phyloP scores from a whole-genome alignment of 2,797 vertebrate genomes.

The Alca torda region DNA sequence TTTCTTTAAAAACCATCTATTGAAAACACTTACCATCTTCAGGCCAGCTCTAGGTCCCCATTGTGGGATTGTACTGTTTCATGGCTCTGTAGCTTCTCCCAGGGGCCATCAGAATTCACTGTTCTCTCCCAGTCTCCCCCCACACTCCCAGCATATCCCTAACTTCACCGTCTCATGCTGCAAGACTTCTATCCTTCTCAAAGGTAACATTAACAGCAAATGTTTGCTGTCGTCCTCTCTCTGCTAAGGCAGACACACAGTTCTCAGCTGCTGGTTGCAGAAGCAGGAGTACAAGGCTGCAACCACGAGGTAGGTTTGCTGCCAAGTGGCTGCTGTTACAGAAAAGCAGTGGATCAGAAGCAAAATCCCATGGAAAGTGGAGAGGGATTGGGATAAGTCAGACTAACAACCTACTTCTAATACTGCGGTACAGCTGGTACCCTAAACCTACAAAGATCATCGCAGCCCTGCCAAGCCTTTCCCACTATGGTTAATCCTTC shows the following conservation, averaged over 20 bases:
- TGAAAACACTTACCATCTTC: conserved; percentile 33
- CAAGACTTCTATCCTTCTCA: neutral
- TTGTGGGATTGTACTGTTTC: neutral
- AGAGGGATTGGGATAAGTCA: neutral
- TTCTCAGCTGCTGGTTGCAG: neutral
- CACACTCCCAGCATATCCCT: neutral
- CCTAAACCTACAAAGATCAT: neutral
- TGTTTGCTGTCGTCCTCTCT: neutral
- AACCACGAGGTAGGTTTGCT: neutral
- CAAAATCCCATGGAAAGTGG: conserved; percentile 7
- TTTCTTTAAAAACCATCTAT: neutral
- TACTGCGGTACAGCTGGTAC: neutral
- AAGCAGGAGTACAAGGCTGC: neutral
- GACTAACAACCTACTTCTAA: neutral
- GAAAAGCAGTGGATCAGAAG: conserved; percentile 22
- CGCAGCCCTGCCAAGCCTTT: neutral
- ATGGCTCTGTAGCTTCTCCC: neutral
- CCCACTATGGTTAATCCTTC: neutral
- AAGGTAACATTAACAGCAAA: neutral
- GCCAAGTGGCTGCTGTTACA: neutral
- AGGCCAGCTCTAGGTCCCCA: neutral
- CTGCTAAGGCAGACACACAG: neutral
- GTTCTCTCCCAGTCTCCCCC: neutral
- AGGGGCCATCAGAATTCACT: neutral
- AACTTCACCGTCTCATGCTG: neutral